Evolutionary conservation across 2,888 invertebrate genomes (phyloP).

Genomic region (Seira ritae): DNA sequence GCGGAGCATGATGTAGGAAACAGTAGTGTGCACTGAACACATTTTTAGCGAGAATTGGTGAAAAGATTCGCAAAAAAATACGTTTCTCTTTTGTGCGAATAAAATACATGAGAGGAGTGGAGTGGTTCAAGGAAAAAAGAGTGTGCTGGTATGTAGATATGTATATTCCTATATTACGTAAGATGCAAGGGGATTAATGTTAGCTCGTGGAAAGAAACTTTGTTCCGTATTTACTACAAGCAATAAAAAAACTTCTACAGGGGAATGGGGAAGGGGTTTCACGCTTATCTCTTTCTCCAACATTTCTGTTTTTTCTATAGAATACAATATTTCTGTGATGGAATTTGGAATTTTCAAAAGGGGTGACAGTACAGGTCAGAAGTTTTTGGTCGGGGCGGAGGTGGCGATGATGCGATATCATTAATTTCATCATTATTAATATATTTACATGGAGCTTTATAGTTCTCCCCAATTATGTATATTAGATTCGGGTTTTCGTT

Average conservation of each 20-base stretch:
- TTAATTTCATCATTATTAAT: not conserved
- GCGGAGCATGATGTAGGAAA: not conserved
- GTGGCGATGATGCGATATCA: too few relatives aligned
- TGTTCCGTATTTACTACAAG: not conserved
- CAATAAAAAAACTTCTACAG: not conserved
- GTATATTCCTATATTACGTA: not conserved
- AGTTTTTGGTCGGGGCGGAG: too few relatives aligned
- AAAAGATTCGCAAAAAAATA: slow-evolving; percentile 7
- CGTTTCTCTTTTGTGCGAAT: not conserved
- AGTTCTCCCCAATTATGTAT: not conserved
- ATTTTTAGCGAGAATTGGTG: not conserved
- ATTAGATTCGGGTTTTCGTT: not conserved
- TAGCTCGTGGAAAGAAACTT: not conserved
- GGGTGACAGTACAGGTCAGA: too few relatives aligned
- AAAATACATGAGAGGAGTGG: not conserved
- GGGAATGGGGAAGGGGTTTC: too few relatives aligned
- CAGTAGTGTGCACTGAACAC: not conserved
- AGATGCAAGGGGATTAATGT: not conserved
- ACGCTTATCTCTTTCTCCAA: too few relatives aligned
- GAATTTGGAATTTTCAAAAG: too few relatives aligned
- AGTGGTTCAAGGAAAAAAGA: not conserved
- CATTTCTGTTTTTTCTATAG: too few relatives aligned
- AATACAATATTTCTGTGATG: too few relatives aligned
- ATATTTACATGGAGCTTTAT: not conserved
- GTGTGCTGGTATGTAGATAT: not conserved